Conservation (phyloP, 2,888 invertebrate genomes). For the Hypomecis punctinalis region DNA sequence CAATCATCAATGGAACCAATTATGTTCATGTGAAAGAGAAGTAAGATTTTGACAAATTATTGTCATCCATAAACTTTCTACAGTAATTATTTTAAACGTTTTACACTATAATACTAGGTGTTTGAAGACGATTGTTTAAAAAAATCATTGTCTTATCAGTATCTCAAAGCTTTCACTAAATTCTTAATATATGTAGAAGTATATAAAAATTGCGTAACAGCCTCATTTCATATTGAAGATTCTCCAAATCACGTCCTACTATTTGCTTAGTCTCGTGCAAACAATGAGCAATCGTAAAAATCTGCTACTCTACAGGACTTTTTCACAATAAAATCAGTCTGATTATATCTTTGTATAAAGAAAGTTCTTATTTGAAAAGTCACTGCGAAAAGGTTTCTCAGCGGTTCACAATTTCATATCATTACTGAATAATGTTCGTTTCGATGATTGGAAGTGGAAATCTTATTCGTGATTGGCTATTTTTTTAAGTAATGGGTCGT, state of each 20-base stretch:
- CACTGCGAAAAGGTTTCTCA: background rate
- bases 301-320: background rate
- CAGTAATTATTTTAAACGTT: too few relatives aligned
- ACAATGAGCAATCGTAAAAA: constrained; percentile 18
- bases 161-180: too few relatives aligned
- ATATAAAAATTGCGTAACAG: background rate
- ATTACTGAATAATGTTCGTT: constrained; percentile 9
- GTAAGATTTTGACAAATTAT: too few relatives aligned
- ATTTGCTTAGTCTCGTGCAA: constrained; percentile 26
- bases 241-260: constrained; percentile 19
- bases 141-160: too few relatives aligned
- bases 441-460: constrained; percentile 10
- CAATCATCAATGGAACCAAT: too few relatives aligned
- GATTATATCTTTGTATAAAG: background rate
- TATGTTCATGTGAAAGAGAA: too few relatives aligned
- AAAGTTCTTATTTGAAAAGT: background rate
- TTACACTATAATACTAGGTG: too few relatives aligned
- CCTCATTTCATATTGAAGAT: background rate
- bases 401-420: constrained; percentile 8
- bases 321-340: background rate
- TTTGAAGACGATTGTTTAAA: too few relatives aligned
- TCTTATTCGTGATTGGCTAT: constrained; percentile 7
- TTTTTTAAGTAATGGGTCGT: constrained; percentile 16
- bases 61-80: too few relatives aligned
- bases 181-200: too few relatives aligned